A percentile compares a stretch with the other conserved stretches of the same genome.
Conservation (phyloP, 2,888 invertebrate species). For the Mechanitis mazaeus region DNA sequence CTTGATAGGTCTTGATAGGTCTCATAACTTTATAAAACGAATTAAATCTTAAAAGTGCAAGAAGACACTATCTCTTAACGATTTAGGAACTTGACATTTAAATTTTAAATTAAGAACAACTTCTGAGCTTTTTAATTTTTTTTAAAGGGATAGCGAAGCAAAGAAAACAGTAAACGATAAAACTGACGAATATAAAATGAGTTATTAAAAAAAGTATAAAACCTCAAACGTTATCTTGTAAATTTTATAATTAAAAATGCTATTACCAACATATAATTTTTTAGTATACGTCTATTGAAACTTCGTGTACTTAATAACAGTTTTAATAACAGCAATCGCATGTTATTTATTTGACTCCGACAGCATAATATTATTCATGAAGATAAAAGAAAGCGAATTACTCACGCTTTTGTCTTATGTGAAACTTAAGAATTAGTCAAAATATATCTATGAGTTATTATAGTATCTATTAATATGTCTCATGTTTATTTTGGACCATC, state of each 20-base stretch:
- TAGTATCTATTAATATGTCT: not conserved
- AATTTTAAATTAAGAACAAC: constrained; percentile 3
- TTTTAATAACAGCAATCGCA: constrained; percentile 8
- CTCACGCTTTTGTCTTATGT: constrained; percentile 10
- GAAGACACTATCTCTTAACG: constrained; percentile 8
- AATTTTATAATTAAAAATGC: not conserved
- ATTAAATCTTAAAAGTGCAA: constrained; percentile 22
- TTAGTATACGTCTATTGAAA: not conserved
- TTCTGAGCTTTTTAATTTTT: not conserved
- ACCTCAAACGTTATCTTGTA: no score
- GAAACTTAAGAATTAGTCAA: constrained; percentile 10
- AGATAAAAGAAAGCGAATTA: constrained; percentile 12
- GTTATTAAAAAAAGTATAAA: no score
- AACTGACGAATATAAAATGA: no score
- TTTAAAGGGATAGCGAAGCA: no score
- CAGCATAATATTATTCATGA: constrained; percentile 13
- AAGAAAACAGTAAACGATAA: no score
- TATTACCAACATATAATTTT: not conserved
- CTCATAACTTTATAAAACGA: constrained; percentile 19
- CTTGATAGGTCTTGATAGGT: not conserved
- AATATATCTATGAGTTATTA: not conserved
- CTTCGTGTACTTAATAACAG: constrained; percentile 5
- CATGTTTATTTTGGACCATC: not conserved
- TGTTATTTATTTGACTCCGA: constrained; percentile 9
- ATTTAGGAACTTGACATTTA: constrained; percentile 5